Conservation (phyloP, 1,140 invertebrate species). For the Choristoneura fumiferana region DNA sequence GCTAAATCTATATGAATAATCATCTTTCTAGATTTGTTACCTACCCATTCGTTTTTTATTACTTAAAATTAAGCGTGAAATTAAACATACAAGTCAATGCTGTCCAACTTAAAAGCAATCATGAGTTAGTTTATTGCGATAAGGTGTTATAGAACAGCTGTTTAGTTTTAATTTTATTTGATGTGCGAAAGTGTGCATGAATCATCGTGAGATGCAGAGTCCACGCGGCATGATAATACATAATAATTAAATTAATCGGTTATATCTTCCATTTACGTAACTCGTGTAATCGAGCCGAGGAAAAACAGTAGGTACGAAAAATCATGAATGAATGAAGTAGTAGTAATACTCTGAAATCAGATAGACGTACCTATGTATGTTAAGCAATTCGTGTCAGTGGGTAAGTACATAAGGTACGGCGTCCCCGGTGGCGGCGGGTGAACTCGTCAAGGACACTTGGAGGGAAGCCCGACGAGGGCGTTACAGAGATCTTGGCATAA, state of each 20-base stretch:
- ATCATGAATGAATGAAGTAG: slow-evolving; percentile 50
- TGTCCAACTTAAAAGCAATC: slow-evolving; percentile 17
- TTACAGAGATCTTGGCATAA: slow-evolving; percentile 34
- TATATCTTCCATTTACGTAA: not conserved
- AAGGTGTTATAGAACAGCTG: not conserved
- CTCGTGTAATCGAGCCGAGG: slow-evolving; percentile 8
- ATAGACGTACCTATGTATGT: slow-evolving; percentile 45
- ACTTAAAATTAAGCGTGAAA: slow-evolving; percentile 32
- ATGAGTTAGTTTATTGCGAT: not conserved
- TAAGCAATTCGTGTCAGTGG: slow-evolving; percentile 53
- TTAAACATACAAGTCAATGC: slow-evolving; percentile 24
- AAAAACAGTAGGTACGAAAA: slow-evolving; percentile 2
- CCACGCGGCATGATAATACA: no score
- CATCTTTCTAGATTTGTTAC: no score
- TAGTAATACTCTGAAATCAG: slow-evolving; percentile 39
- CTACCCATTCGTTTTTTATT: not conserved
- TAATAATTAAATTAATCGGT: no score
- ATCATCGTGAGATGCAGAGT: no score
- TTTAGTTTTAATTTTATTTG: not conserved
- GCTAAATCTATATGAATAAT: no score
- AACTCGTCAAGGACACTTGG: slow-evolving; percentile 56
- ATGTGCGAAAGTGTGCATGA: not conserved
- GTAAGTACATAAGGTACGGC: slow-evolving; percentile 51
- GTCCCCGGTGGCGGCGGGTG: slow-evolving; percentile 44
- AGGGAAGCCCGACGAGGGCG: slow-evolving; percentile 49